These are phyloP conservation scores for Cassiopea andromeda DNA, from an alignment of 30 jellyfish, hydroid and myxozoan genomes.

Conservation along the genomic window DNA sequence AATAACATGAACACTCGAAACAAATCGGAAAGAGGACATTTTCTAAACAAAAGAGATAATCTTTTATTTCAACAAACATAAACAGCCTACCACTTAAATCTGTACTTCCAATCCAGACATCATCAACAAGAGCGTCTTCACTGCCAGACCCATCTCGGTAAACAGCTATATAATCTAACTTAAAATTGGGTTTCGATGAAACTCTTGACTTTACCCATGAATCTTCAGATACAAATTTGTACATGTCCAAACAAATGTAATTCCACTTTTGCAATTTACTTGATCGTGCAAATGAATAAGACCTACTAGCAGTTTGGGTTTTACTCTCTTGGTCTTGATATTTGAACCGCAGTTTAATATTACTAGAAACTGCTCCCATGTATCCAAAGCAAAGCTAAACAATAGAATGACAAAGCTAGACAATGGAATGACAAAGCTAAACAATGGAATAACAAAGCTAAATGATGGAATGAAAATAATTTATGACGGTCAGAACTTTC, in stretches of 20 bases:
- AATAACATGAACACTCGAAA: too few relatives aligned
- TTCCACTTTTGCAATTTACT: slow-evolving; percentile 41
- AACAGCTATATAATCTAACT: slow-evolving; percentile 1
- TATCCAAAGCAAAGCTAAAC: slow-evolving; percentile 70
- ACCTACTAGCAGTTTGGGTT: background rate
- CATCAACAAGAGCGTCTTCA: slow-evolving; percentile 51
- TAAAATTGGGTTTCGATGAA: slow-evolving; percentile 4
- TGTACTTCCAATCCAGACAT: slow-evolving; percentile 74
- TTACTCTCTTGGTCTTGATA: slow-evolving; percentile 37
- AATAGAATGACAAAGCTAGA: too few relatives aligned
- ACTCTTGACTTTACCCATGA: slow-evolving; percentile 24
- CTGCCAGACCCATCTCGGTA: slow-evolving; percentile 35
- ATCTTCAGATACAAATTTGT: slow-evolving; percentile 17
- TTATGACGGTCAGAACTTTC: too few relatives aligned
- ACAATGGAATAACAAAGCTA: too few relatives aligned
- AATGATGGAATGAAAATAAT: too few relatives aligned
- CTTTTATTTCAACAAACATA: background rate
- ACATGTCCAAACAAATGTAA: slow-evolving; percentile 59
- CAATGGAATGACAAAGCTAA: too few relatives aligned
- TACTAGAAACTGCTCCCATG: slow-evolving; percentile 49
- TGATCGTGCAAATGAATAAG: slow-evolving; percentile 31
- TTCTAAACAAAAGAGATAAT: too few relatives aligned
- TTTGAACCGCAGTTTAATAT: slow-evolving; percentile 12
- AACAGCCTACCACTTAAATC: slow-evolving; percentile 49
- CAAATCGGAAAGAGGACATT: too few relatives aligned